Evolutionary conservation across 2,888 invertebrate species (phyloP).

Genomic region (Oscheius sp.): DNA sequence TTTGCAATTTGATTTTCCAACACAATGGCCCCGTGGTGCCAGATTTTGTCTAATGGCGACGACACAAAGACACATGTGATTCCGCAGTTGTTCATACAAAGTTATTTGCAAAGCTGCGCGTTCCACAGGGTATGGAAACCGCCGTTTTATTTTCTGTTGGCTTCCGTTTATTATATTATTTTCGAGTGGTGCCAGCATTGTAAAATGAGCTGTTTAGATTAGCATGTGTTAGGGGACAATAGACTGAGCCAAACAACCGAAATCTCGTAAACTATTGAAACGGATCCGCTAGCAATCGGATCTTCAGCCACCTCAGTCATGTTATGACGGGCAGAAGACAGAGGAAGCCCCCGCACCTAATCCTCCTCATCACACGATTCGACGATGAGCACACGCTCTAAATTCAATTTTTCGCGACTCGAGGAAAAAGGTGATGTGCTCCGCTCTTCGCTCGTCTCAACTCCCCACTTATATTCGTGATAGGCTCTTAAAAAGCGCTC

Average conservation of each 20-base stretch:
- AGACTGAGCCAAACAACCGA: neutral
- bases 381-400: conserved; percentile 36
- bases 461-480: conserved; percentile 36
- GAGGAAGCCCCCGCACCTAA: conserved; percentile 31
- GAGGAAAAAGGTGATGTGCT: conserved; percentile 37
- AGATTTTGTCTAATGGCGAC: conserved; percentile 3
- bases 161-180: neutral
- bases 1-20: neutral
- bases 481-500: neutral
- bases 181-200: neutral
- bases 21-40: conserved; percentile 2
- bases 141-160: neutral
- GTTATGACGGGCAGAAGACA: neutral
- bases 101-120: neutral
- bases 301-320: too few species aligned
- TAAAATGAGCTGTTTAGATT: neutral
- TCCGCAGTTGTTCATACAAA: neutral
- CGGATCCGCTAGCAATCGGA: too few species aligned
- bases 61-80: conserved; percentile 5
- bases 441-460: conserved; percentile 40
- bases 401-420: conserved; percentile 36
- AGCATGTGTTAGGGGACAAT: neutral
- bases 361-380: conserved; percentile 35
- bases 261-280: neutral
- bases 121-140: neutral